A percentile compares a stretch with the other conserved stretches of the same genome.
These are phyloP conservation scores for Micrasema longulum DNA, from an alignment of 1,140 invertebrate genomes.

Conservation along the genomic window DNA sequence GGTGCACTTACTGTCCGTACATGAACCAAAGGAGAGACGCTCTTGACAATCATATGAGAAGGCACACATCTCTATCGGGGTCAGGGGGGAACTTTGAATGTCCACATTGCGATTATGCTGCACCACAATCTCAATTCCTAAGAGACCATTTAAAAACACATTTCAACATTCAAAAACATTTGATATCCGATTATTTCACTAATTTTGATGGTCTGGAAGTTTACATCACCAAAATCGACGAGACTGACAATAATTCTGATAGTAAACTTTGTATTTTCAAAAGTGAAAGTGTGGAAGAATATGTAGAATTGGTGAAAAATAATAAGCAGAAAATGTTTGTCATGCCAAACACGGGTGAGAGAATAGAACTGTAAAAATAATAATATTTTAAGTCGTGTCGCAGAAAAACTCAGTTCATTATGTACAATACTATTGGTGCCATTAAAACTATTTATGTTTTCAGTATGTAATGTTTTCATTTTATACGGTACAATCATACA, in stretches of 20 bases:
- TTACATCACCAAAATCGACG: constrained; percentile 61
- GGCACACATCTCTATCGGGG: constrained; percentile 73
- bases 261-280: constrained; percentile 57
- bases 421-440: too few species aligned
- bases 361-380: constrained; percentile 30
- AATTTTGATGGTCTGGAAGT: constrained; percentile 69
- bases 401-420: too few species aligned
- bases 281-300: constrained; percentile 61
- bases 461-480: too few species aligned
- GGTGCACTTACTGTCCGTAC: constrained; percentile 85
- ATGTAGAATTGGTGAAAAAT: not conserved
- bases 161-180: constrained; percentile 72
- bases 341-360: constrained; percentile 70
- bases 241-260: constrained; percentile 57
- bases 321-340: constrained; percentile 63
- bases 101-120: constrained; percentile 86
- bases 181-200: constrained; percentile 73
- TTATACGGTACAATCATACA: too few species aligned
- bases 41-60: constrained; percentile 79
- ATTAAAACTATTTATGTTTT: too few species aligned
- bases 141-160: constrained; percentile 86
- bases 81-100: constrained; percentile 75
- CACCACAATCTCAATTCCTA: constrained; percentile 80
- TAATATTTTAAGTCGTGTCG: not conserved
- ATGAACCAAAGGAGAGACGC: constrained; percentile 78